These are phyloP conservation scores for Sitophilus oryzae DNA, from an alignment of 1,140 invertebrate species.

Conservation along the genomic window DNA sequence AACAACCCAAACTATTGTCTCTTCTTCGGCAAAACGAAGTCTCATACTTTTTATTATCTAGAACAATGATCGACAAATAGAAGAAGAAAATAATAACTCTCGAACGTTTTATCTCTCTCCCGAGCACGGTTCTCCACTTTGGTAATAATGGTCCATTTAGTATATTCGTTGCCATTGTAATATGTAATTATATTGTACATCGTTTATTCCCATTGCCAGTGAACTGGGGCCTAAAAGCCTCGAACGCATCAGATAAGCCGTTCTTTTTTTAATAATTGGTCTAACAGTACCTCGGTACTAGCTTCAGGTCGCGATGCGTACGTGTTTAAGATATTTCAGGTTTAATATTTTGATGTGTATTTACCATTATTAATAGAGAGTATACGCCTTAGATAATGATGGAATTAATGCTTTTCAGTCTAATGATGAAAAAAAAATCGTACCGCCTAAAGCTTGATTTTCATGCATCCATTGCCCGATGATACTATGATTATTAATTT, in stretches of 20 bases:
- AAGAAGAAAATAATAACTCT: neutral
- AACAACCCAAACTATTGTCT: neutral
- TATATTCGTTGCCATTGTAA: constrained; percentile 1
- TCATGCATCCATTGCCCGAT: no score
- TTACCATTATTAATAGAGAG: neutral
- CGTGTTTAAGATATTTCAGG: neutral
- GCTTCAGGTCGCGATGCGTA: neutral
- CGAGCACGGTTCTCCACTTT: neutral
- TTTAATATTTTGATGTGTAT: neutral
- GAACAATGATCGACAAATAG: neutral
- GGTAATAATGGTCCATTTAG: constrained; percentile 5
- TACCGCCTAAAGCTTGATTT: no score
- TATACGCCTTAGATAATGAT: no score
- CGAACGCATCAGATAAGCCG: constrained; percentile 12
- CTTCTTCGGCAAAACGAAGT: neutral
- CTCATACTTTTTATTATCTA: neutral
- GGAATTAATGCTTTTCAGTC: no score
- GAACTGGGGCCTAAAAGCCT: neutral
- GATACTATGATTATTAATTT: no score
- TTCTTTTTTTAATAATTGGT: constrained; percentile 14
- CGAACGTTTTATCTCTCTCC: neutral
- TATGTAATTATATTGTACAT: constrained; percentile 3
- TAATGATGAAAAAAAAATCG: no score
- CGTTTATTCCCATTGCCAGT: neutral
- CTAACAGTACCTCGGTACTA: constrained; percentile 13